These are phyloP conservation scores for Climacteris rufus DNA, from an alignment of 2,113 vertebrate species.

Conservation along the genomic window DNA sequence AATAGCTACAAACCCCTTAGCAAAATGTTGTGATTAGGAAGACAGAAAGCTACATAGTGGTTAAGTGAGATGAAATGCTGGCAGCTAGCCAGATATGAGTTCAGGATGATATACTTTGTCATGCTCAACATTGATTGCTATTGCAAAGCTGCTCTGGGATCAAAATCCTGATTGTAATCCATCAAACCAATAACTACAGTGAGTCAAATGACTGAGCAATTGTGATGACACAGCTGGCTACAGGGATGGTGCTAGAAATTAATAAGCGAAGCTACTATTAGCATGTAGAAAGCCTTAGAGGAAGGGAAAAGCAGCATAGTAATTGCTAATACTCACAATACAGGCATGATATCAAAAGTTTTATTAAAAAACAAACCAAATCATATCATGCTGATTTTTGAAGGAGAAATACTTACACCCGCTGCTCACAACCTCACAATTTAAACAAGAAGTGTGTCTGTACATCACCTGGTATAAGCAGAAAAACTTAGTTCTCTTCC, in stretches of 20 bases:
- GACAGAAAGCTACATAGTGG: not conserved
- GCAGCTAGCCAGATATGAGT: not conserved
- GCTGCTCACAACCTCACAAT: not conserved
- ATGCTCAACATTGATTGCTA: not conserved
- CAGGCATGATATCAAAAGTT: not conserved
- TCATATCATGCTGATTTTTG: not conserved
- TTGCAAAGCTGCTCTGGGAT: not conserved
- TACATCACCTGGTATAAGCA: not conserved
- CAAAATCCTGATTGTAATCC: conserved; percentile 9
- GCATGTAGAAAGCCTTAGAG: not conserved
- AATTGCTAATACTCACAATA: not conserved
- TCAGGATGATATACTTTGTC: not conserved
- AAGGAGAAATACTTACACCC: not conserved
- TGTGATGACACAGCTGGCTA: conserved; percentile 1
- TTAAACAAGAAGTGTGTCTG: not conserved
- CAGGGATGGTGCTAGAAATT: not conserved
- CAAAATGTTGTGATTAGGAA: not conserved
- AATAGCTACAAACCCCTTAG: not conserved
- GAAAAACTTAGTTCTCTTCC: not conserved
- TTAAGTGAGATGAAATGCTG: not conserved
- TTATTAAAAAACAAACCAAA: not conserved
- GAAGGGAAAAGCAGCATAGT: not conserved
- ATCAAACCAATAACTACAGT: not conserved
- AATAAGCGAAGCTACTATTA: not conserved
- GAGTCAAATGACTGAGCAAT: not conserved